phyloP scores from a whole-genome alignment of 1,140 invertebrate genomes.

The Achatina immaculata region DNA sequence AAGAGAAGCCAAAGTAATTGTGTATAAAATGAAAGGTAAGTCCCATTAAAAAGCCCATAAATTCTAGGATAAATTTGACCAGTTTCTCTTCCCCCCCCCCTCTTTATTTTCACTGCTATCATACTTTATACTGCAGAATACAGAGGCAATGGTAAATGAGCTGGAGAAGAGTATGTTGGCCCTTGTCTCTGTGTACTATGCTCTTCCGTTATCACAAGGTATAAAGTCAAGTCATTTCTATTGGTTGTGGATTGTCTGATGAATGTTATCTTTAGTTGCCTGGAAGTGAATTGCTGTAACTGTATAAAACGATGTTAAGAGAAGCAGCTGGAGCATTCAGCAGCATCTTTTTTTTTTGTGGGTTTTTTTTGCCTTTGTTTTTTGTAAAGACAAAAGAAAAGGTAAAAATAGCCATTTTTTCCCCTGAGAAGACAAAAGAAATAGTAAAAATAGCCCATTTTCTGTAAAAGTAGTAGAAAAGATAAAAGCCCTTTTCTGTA shows the following conservation, averaged over 20 bases:
- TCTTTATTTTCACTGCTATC: no score
- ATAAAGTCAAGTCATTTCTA: no score
- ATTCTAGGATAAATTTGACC: no score
- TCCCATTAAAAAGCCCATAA: no score
- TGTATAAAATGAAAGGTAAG: no score
- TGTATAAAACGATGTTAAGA: neutral
- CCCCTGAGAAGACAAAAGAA: no score
- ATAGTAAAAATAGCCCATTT: no score
- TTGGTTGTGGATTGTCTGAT: neutral
- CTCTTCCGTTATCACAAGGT: constrained; percentile 26
- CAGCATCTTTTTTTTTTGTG: neutral
- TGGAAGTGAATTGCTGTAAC: neutral
- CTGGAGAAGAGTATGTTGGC: constrained; percentile 29
- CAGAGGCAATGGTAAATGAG: constrained; percentile 23
- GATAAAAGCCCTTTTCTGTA: no score
- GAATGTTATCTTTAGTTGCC: neutral
- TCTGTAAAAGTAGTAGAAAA: no score
- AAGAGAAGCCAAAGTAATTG: no score
- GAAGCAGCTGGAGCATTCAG: neutral
- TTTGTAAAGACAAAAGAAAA: neutral
- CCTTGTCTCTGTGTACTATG: constrained; percentile 23
- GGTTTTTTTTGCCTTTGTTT: neutral
- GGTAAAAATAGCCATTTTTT: neutral
- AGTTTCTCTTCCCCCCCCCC: no score
- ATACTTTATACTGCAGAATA: constrained; percentile 4